A percentile compares a stretch with the other conserved stretches of the same genome.
phyloP scores from a whole-genome alignment of 2,113 vertebrate species.

The Crypturellus undulatus region DNA sequence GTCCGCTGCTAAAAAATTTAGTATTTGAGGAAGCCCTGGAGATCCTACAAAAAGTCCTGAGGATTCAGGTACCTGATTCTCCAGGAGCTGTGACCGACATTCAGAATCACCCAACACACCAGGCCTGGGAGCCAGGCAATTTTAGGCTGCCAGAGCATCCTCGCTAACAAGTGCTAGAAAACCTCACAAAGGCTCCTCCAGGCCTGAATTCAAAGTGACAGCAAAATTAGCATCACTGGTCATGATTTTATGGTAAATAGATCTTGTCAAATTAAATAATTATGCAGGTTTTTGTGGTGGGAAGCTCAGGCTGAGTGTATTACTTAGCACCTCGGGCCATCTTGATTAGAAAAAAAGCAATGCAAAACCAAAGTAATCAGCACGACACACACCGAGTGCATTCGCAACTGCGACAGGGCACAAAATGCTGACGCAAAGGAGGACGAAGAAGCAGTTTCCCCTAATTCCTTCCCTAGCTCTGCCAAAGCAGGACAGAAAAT shows the following conservation, averaged over 20 bases:
- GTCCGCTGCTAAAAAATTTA: neutral
- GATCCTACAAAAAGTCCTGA: no score
- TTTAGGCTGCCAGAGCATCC: slow-evolving; percentile 18
- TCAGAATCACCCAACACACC: neutral
- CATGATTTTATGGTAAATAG: slow-evolving; percentile 55
- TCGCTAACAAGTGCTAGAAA: neutral
- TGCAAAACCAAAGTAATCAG: neutral
- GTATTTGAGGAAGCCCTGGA: neutral
- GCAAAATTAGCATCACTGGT: slow-evolving; percentile 52
- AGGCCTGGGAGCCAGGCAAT: neutral
- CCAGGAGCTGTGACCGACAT: no score
- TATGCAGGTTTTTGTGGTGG: neutral
- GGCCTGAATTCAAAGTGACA: slow-evolving; percentile 35
- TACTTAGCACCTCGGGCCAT: neutral
- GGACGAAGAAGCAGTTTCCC: neutral
- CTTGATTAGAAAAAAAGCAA: neutral
- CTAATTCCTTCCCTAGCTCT: neutral
- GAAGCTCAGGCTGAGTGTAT: neutral
- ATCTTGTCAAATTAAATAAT: slow-evolving; percentile 63
- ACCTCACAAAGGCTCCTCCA: slow-evolving; percentile 10
- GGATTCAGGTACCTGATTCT: no score
- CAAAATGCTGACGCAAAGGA: neutral
- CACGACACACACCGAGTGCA: neutral
- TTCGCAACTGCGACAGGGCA: neutral
- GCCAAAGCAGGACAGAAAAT: neutral